Conservation (phyloP, 2,113 vertebrate genomes). For the Stegastes partitus region DNA sequence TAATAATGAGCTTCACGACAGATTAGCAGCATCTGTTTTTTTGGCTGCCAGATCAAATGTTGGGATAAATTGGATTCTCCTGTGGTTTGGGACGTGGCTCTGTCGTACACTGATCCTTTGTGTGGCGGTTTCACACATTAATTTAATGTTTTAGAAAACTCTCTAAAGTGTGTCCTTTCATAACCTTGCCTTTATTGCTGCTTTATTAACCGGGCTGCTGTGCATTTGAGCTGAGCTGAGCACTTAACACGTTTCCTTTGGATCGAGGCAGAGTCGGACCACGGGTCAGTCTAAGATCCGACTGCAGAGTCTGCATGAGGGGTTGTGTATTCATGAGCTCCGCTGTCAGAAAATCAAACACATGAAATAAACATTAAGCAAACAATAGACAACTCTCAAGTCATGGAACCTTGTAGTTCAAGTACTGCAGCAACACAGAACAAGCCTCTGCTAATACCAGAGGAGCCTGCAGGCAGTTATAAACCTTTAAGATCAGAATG, state of each 20-base stretch:
- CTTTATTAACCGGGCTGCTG: conserved; percentile 36
- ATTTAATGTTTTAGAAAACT: conserved; percentile 29
- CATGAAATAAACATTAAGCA: conserved; percentile 18
- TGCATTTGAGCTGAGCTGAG: conserved; percentile 24
- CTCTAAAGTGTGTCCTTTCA: conserved; percentile 20
- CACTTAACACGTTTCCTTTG: conserved; percentile 28
- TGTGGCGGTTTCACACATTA: not conserved
- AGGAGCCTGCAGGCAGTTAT: conserved; percentile 12
- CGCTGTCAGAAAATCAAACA: conserved; percentile 9
- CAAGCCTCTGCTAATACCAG: not conserved
- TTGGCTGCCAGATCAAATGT: too few relatives aligned
- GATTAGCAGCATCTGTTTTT: not conserved
- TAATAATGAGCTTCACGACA: not conserved
- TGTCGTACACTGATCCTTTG: not conserved
- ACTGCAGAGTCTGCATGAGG: not conserved
- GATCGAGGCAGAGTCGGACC: conserved; percentile 25
- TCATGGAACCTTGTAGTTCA: not conserved
- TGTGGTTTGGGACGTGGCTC: not conserved
- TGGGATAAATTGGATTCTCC: not conserved
- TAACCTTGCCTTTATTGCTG: conserved; percentile 32
- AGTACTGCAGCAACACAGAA: not conserved
- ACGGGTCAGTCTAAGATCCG: not conserved
- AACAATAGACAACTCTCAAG: not conserved
- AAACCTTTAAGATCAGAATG: conserved; percentile 21
- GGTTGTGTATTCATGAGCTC: not conserved